Evolutionary conservation across 2,888 invertebrate species (phyloP).

Genomic region (Salticus scenicus): DNA sequence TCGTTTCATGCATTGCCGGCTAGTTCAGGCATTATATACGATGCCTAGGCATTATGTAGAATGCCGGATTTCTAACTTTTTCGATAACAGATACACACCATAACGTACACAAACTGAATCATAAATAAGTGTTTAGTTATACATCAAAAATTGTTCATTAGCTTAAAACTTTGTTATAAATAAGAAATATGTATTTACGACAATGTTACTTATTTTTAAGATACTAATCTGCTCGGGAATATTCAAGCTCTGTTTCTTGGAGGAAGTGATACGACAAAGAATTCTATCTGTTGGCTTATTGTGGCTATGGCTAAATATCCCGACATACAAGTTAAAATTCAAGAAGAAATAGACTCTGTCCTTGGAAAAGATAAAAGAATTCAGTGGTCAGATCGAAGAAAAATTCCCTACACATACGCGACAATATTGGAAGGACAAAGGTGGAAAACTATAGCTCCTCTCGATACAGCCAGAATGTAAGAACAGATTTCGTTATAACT

Average conservation of each 20-base stretch:
- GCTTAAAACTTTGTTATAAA: too few species aligned
- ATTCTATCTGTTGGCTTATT: constrained; percentile 43
- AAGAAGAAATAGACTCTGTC: constrained; percentile 34
- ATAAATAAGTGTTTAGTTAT: too few species aligned
- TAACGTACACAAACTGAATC: too few species aligned
- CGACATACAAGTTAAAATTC: constrained; percentile 37
- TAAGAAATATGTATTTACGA: too few species aligned
- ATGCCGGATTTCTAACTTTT: too few species aligned
- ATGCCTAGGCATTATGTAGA: too few species aligned
- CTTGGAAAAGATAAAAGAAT: constrained; percentile 18
- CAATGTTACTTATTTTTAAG: constrained; percentile 19
- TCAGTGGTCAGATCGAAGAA: constrained; percentile 28
- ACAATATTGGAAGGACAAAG: constrained; percentile 53
- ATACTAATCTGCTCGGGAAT: constrained; percentile 44
- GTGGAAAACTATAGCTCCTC: constrained; percentile 28
- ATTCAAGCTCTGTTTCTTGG: constrained; percentile 45
- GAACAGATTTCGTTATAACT: too few species aligned
- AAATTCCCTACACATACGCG: constrained; percentile 40
- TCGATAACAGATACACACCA: too few species aligned
- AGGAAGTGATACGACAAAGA: constrained; percentile 47
- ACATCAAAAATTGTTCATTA: too few species aligned
- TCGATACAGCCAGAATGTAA: constrained; percentile 12
- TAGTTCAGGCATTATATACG: too few species aligned
- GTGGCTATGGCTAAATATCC: constrained; percentile 15
- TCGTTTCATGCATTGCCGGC: too few species aligned